Base-by-base conservation (phyloP, 1,140 invertebrate genomes). In the Mactra quadrangularis region DNA sequence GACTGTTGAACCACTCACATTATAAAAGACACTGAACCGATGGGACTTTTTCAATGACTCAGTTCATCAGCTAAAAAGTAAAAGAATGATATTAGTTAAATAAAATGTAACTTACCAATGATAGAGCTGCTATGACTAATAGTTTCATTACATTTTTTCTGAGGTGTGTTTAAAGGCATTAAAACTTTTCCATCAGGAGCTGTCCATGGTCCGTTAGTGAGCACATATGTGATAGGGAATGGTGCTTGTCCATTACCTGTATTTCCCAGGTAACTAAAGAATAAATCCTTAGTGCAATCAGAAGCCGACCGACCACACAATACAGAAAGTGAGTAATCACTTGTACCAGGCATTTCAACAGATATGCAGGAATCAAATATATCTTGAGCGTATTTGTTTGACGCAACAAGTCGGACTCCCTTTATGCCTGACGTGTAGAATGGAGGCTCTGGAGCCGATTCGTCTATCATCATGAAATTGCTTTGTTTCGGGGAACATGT, bases 341-440 rank as follows among this genome's bases (percentile, higher is more conserved):
- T 96, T 0, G 95, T 95, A 50, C 96, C 95, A 3, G 97, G 96
- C 68, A 96, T 95, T 45, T 95, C 95, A 59, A 98, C 97, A 93
- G 96, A 95, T 83, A 94, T 95, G 90, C 97, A 99, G 0, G 97
- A 98, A 83, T 96, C 94, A 88, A 95, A 99, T 4, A 96, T 95
- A 13, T 94, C 95, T 53, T 96, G 91, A 29, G 96, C 94, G 90
- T 96, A 98, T 1, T 94, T 85, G 45, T 95, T 92, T 15, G 94
- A 90, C 0, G 97, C 68, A 52, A 93, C 92, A 78, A 94, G 95
- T 57, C 94, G 89, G 9, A 96, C 91, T 86, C 93, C 90, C 29
- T 90, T 87, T 0, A 96, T 86, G 1, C 70, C 59, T 3, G 75
- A 13, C 11, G 25, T 33, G 6, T 15, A 25, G 22, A 13, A 11